A percentile compares a stretch with the other conserved stretches of the same genome.
phyloP scores from a whole-genome alignment of 23 tunicate species.

The Trididemnum clinides region DNA sequence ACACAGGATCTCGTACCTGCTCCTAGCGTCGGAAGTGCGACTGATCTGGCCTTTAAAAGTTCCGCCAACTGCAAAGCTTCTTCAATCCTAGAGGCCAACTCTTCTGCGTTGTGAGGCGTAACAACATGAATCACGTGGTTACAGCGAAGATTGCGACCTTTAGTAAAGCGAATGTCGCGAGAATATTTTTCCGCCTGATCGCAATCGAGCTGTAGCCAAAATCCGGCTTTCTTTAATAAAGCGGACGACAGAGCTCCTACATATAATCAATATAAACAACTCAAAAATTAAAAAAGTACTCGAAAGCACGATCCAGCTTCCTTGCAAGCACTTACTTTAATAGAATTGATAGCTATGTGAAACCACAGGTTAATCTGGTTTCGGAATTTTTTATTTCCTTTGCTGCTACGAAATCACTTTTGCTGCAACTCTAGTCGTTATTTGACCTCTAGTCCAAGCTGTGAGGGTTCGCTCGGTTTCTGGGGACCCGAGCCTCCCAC shows the following conservation, averaged over 20 bases:
- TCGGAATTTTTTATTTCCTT: too few species aligned
- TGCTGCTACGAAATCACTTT: too few species aligned
- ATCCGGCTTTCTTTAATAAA: constrained; percentile 36
- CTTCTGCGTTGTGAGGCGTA: constrained; percentile 23
- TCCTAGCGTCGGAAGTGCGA: constrained; percentile 50
- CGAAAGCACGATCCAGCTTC: too few species aligned
- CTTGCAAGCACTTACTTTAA: too few species aligned
- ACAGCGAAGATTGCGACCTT: constrained; percentile 37
- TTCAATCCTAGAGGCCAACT: constrained; percentile 9
- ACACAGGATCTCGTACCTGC: constrained; percentile 59
- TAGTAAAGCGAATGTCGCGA: constrained; percentile 22
- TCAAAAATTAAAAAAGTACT: too few species aligned
- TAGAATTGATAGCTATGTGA: too few species aligned
- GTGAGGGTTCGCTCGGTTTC: too few species aligned
- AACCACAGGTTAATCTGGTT: too few species aligned
- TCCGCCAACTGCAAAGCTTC: constrained; percentile 52
- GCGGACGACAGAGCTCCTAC: constrained; percentile 47
- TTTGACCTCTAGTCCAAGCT: too few species aligned
- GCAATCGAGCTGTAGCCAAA: constrained; percentile 33
- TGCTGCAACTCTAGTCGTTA: too few species aligned
- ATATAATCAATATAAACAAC: too few species aligned
- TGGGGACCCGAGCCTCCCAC: too few species aligned
- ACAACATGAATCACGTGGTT: constrained; percentile 44
- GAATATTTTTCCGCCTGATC: neutral
- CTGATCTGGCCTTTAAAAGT: constrained; percentile 36